These are phyloP conservation scores for Leuciscus waleckii DNA, from an alignment of 2,797 vertebrate genomes.

Conservation along the genomic window DNA sequence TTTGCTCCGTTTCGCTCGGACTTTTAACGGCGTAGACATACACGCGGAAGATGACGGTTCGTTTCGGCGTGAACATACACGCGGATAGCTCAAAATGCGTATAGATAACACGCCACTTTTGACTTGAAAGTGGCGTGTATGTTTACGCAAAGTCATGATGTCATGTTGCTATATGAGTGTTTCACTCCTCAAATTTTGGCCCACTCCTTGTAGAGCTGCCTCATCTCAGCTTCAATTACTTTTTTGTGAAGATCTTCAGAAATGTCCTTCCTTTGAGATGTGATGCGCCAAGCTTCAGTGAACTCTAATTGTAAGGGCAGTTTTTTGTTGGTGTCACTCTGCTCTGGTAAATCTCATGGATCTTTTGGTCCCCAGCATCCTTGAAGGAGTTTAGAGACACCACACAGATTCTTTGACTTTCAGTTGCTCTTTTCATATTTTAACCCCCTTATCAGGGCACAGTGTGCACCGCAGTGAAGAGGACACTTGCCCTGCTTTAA, in stretches of 20 bases:
- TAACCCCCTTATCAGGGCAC: constrained; percentile 50
- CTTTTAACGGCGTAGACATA: too few relatives aligned
- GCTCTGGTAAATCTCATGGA: constrained; percentile 5
- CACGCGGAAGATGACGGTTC: too few relatives aligned
- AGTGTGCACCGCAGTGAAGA: constrained; percentile 60
- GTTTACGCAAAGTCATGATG: too few relatives aligned
- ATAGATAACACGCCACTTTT: too few relatives aligned
- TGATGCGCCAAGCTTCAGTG: neutral
- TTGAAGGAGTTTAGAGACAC: constrained; percentile 42
- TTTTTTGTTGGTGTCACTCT: neutral
- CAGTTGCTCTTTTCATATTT: constrained; percentile 50
- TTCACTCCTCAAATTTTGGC: neutral
- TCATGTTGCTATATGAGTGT: neutral
- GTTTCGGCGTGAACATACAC: too few relatives aligned
- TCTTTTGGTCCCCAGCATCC: constrained; percentile 22
- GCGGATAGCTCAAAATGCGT: too few relatives aligned
- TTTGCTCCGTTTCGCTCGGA: too few relatives aligned
- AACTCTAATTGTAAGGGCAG: neutral
- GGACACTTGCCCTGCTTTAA: constrained; percentile 65
- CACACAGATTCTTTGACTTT: constrained; percentile 50
- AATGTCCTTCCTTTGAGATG: neutral
- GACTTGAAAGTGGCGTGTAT: too few relatives aligned
- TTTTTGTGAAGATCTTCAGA: neutral
- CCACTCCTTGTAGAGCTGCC: neutral
- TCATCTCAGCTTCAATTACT: neutral